Conservation (phyloP, 2,113 vertebrate species). For the Glaucidium brasilianum region DNA sequence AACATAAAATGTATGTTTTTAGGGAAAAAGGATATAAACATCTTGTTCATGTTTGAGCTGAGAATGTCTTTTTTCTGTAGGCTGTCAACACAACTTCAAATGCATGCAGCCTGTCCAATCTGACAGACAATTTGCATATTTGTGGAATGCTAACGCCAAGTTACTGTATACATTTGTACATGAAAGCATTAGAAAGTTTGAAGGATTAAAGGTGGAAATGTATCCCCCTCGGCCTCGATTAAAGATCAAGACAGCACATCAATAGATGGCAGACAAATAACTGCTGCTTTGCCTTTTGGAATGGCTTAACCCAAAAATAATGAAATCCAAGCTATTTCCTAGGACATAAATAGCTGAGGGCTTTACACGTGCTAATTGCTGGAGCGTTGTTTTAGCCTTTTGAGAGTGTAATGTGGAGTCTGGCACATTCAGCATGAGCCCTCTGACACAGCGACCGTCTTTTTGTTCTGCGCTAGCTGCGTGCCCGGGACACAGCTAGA, state of each 20-base stretch:
- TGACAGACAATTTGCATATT: slow-evolving; percentile 80
- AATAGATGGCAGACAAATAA: slow-evolving; percentile 56
- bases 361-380: slow-evolving; percentile 23
- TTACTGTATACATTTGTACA: slow-evolving; percentile 71
- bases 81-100: slow-evolving; percentile 73
- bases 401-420: background rate
- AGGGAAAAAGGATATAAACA: slow-evolving; percentile 66
- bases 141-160: slow-evolving; percentile 78
- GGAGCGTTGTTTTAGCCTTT: slow-evolving; percentile 14
- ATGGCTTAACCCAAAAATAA: slow-evolving; percentile 51
- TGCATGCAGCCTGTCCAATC: slow-evolving; percentile 69
- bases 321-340: slow-evolving; percentile 47
- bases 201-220: slow-evolving; percentile 67
- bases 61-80: slow-evolving; percentile 71
- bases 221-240: slow-evolving; percentile 55
- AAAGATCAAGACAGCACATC: slow-evolving; percentile 63
- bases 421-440: background rate
- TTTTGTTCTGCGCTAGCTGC: background rate
- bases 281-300: slow-evolving; percentile 26
- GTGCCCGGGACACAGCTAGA: background rate
- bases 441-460: background rate
- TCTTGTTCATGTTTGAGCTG: slow-evolving; percentile 72
- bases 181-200: slow-evolving; percentile 69
- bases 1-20: slow-evolving; percentile 74
- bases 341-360: slow-evolving; percentile 39